Evolutionary conservation across 2,888 invertebrate genomes (phyloP).

Genomic region (Drosophila maculinotata): DNA sequence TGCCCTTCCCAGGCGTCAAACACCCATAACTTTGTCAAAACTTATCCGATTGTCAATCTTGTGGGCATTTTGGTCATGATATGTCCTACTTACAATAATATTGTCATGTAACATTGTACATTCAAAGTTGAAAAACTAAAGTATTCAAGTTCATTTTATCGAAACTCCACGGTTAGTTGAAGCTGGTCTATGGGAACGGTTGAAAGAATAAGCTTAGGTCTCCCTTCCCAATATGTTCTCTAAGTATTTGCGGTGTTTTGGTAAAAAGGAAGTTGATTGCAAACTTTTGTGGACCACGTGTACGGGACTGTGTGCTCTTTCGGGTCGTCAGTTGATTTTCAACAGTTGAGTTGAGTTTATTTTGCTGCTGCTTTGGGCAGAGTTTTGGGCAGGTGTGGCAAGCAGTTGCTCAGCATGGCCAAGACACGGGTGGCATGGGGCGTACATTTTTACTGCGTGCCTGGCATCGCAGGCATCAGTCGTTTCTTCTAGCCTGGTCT

Average conservation of each 20-base stretch:
- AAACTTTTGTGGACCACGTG: slow-evolving; percentile 67
- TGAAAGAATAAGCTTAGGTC: slow-evolving; percentile 35
- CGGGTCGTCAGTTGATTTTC: slow-evolving; percentile 74
- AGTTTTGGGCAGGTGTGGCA: slow-evolving; percentile 62
- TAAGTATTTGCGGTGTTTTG: slow-evolving; percentile 64
- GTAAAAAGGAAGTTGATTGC: slow-evolving; percentile 59
- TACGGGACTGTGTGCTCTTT: slow-evolving; percentile 19
- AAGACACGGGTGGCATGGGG: slow-evolving; percentile 16
- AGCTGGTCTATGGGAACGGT: slow-evolving; percentile 14
- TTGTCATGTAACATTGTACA: too few relatives aligned
- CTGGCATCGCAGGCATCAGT: slow-evolving; percentile 30
- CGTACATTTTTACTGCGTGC: slow-evolving; percentile 73
- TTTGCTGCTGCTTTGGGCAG: slow-evolving; percentile 45
- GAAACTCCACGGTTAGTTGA: slow-evolving; percentile 17
- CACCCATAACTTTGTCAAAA: too few relatives aligned
- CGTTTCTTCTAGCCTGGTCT: slow-evolving; percentile 42
- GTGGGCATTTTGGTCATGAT: too few relatives aligned
- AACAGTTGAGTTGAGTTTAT: slow-evolving; percentile 77
- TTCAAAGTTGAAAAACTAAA: too few relatives aligned
- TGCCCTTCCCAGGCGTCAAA: too few relatives aligned
- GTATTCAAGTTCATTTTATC: slow-evolving; percentile 20
- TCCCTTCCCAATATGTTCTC: slow-evolving; percentile 40
- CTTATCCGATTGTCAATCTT: too few relatives aligned
- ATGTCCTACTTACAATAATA: too few relatives aligned
- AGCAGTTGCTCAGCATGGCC: slow-evolving; percentile 23